Conservation (phyloP, 2,888 invertebrate genomes). For the Caradrina kadenii region DNA sequence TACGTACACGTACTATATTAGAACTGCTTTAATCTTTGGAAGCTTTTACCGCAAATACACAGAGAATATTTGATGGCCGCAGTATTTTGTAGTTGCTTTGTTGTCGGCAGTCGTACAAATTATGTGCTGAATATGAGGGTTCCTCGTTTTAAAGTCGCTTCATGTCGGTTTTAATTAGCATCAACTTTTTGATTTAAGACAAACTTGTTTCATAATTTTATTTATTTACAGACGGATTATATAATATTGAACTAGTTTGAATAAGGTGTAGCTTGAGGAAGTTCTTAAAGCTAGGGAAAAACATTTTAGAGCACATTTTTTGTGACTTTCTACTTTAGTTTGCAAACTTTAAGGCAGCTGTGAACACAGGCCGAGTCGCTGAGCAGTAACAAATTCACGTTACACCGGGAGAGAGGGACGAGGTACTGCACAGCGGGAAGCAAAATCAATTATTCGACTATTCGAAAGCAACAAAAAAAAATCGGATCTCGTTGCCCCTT, state of each 20-base stretch:
- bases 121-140: constrained; percentile 4
- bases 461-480: too few species aligned
- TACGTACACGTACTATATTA: constrained; percentile 17
- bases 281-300: neutral
- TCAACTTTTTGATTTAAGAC: neutral
- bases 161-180: constrained; percentile 19
- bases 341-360: too few species aligned
- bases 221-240: neutral
- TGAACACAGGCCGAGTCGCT: too few species aligned
- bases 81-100: constrained; percentile 25
- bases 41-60: constrained; percentile 30
- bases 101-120: constrained; percentile 24
- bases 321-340: too few species aligned
- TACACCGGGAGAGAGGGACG: too few species aligned
- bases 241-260: neutral
- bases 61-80: constrained; percentile 42
- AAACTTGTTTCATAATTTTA: neutral
- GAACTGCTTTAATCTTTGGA: constrained; percentile 34
- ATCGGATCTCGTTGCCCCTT: too few species aligned
- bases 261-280: neutral
- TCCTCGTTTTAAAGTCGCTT: neutral
- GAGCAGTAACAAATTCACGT: too few species aligned
- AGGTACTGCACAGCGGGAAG: too few species aligned
- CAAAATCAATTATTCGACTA: too few species aligned
- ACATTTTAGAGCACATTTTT: too few species aligned